These are phyloP conservation scores for Scatophagus argus DNA, from an alignment of 2,113 vertebrate genomes.

Conservation along the genomic window DNA sequence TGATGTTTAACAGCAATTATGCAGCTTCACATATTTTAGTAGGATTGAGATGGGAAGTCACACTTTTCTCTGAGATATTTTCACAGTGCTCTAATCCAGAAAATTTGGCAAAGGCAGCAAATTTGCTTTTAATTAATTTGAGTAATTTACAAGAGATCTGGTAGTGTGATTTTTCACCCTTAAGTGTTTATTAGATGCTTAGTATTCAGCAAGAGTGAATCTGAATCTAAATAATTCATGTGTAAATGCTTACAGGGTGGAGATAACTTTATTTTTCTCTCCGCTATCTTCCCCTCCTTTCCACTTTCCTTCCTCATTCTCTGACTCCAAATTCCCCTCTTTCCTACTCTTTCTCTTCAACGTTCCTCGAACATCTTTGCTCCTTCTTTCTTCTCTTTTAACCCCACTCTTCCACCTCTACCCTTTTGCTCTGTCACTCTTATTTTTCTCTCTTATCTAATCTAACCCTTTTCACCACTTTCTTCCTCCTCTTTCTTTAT, in stretches of 20 bases:
- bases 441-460: neutral
- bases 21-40: constrained; percentile 36
- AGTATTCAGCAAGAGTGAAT: constrained; percentile 74
- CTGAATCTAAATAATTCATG: constrained; percentile 74
- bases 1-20: constrained; percentile 64
- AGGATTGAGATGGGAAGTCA: constrained; percentile 36
- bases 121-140: constrained; percentile 73
- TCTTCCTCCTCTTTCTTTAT: neutral
- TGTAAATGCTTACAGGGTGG: constrained; percentile 71
- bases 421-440: neutral
- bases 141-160: constrained; percentile 66
- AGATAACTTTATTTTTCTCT: constrained; percentile 74
- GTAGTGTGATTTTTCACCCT: constrained; percentile 79
- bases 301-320: constrained; percentile 47
- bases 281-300: constrained; percentile 56
- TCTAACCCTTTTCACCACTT: no score
- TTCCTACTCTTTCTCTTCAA: constrained; percentile 16
- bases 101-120: constrained; percentile 66
- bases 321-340: constrained; percentile 26
- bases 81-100: constrained; percentile 46
- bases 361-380: constrained; percentile 18
- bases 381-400: constrained; percentile 6
- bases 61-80: constrained; percentile 61
- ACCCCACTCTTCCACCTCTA: neutral
- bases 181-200: constrained; percentile 79